Evolutionary conservation across 2,797 vertebrate genomes (phyloP), one percentile per base, ranked within the genome.

Genomic region (Acipenser ruthenus): DNA sequence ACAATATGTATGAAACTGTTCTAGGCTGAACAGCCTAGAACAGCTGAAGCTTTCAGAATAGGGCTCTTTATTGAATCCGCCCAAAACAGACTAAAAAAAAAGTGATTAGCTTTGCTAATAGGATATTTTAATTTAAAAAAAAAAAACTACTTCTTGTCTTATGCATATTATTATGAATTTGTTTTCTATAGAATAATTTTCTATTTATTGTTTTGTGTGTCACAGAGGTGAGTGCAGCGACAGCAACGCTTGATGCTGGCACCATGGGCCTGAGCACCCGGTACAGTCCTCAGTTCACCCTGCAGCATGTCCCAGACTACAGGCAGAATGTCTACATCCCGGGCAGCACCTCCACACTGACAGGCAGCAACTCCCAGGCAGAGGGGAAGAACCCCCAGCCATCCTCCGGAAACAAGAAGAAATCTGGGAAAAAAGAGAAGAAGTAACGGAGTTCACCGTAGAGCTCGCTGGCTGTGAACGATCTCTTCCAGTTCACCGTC

Each of bases 291-390:
- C 97, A 95, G 86, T 97, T 98, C 88, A 99, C 95, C 74, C 88
- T 98, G 80, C 96, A 98, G 85, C 97, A 99, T 0, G 95, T 98
- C 68, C 95, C 96, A 0, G 96, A 99, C 79, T 99, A 98, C 80
- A 89, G 96, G 72, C 95, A 99, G 88, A 99, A 98, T 1, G 94
- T 98, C 79, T 98, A 97, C 88, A 98, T 98, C 89, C 97, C 96
- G 0, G 97, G 97, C 73, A 96, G 94, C 88, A 97, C 94, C 0
- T 93, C 95, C 76, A 99, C 96, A 0, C 93, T 98, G 76, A 93
- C 93, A 73, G 88, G 87, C 82, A 95, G 90, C 6, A 89, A 92
- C 0, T 87, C 88, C 49, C 86, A 92, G 81, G 93, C 55, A 11
- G 10, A 60, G 71, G 75, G 82, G 0, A 89, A 90, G 77, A 80